phyloP scores from a whole-genome alignment of 2,797 vertebrate genomes.

The Alauda arvensis region DNA sequence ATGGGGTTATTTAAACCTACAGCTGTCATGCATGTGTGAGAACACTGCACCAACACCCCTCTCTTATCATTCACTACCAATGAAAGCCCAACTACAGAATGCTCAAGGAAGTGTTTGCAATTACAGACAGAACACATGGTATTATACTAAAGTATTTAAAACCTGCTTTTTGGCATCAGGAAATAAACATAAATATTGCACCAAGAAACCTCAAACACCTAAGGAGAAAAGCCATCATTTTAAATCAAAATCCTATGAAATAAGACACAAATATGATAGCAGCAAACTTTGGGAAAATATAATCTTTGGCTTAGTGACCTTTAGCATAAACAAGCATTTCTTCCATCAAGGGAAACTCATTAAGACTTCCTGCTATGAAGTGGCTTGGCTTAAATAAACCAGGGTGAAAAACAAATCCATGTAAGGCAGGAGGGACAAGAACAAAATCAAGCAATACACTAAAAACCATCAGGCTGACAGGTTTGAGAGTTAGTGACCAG shows the following conservation, averaged over 20 bases:
- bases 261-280: not conserved
- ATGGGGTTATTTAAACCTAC: not conserved
- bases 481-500: not conserved
- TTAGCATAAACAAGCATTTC: not conserved
- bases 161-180: not conserved
- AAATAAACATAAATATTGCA: not conserved
- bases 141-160: not conserved
- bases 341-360: not conserved
- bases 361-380: conserved; percentile 4
- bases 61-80: not conserved
- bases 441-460: not conserved
- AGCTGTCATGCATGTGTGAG: fast-evolving
- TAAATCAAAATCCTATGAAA: not conserved
- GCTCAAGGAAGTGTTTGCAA: not conserved
- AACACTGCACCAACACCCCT: not conserved
- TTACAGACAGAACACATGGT: not conserved
- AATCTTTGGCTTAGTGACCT: not conserved
- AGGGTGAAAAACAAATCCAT: not conserved
- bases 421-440: not conserved
- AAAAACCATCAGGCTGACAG: not conserved
- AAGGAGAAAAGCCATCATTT: not conserved
- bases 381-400: not conserved
- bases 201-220: not conserved
- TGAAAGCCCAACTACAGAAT: not conserved
- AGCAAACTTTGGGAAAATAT: not conserved